Conservation (phyloP, 2,113 vertebrate genomes). For the Gymnarchus niloticus region DNA sequence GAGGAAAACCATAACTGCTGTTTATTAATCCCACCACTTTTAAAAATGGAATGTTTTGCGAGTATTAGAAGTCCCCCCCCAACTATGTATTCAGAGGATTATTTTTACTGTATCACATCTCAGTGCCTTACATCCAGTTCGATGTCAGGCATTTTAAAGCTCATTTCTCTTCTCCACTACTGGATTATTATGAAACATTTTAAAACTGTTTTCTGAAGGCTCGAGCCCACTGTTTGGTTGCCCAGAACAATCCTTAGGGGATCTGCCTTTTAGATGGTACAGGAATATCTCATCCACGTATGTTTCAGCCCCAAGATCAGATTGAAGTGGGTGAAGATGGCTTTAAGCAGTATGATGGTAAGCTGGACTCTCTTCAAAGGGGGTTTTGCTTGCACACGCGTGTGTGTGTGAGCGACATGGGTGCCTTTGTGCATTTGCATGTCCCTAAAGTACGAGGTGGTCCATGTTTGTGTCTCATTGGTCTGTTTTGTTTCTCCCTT, state of each 20-base stretch:
- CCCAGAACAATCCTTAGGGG: conserved; percentile 35
- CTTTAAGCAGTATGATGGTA: conserved; percentile 98
- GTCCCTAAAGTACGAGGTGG: conserved; percentile 23
- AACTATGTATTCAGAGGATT: neutral
- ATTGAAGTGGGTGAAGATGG: conserved; percentile 89
- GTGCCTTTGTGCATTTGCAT: conserved; percentile 42
- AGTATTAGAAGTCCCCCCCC: neutral
- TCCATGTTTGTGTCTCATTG: conserved; percentile 21
- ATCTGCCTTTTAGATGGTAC: conserved; percentile 51
- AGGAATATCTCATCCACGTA: conserved; percentile 62
- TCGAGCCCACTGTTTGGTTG: neutral
- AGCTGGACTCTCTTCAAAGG: conserved; percentile 60
- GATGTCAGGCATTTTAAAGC: neutral
- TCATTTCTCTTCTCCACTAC: neutral
- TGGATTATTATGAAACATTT: neutral
- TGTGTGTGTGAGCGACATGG: conserved; percentile 26
- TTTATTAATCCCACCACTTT: neutral
- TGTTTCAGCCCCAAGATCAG: conserved; percentile 96
- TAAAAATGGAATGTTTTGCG: neutral
- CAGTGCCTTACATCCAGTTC: neutral
- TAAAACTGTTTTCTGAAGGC: neutral
- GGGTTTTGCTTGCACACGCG: conserved; percentile 19
- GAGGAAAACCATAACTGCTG: neutral
- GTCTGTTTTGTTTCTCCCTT: neutral
- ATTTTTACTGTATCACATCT: neutral